Evolutionary conservation across 2,888 invertebrate genomes (phyloP), one percentile per base, ranked within the genome.

Genomic region (Palloptera scutellata): DNA sequence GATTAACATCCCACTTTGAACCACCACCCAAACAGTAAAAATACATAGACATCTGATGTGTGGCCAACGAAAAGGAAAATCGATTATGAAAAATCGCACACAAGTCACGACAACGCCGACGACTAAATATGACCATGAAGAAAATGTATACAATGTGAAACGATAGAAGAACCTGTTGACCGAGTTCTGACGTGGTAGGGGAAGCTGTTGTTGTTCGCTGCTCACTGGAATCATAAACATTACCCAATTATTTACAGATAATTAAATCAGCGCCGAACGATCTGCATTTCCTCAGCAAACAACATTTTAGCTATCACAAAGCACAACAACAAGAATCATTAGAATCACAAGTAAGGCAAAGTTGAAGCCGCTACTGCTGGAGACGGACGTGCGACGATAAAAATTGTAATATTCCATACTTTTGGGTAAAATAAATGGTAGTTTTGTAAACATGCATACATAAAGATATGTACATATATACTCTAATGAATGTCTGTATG

Each of bases 241-340:
- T 40, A 20, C 65, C 2, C 66, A 72, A 75, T 77, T 74, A 74
- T 74, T 70, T 72, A 72, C 74, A 73, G 70, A 67, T 73, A 73
- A 78, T 77, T 79, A 72, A 75, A 71, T 75, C 71, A 68, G 74
- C 53, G 11, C 10, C n/a, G 59, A 42, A 30, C 30, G 6, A 30
- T 6, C 30, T 30, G 3, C 6, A 30, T 30, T 6, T 4, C 30
- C 57, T 40, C 41, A 52, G 58, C 13, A 64, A 60, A 55, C 19
- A 48, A 48, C 48, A 8, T n/a, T 12, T 15, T n/a, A 48, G 1
- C 13, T 15, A 48, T 48, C 48, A 48, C 2, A 48, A 48, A 3
- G 15, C 48, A 3, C 12, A 48, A n/a, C 48, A 48, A 48, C 48
- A 48, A 8, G 48, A 48, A 48, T 48, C 48, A 48, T n/a, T 8